Conservation (phyloP, 2,888 invertebrate species). For the Brenthis hecate region DNA sequence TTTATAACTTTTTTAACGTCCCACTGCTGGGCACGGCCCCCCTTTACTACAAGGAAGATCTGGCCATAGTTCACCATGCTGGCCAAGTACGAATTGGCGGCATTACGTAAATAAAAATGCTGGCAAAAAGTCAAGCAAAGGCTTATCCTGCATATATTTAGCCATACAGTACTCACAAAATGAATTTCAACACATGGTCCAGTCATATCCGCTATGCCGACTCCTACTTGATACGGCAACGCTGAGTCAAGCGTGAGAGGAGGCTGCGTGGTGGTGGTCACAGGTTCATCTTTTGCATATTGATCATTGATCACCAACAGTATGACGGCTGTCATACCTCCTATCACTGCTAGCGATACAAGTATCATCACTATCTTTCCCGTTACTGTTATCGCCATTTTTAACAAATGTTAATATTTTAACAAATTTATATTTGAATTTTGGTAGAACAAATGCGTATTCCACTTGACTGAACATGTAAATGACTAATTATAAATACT, state of each 20-base stretch:
- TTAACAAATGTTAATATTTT: constrained; percentile 20
- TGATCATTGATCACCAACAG: constrained; percentile 52
- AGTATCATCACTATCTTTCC: constrained; percentile 60
- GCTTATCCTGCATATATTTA: neutral
- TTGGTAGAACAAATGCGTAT: neutral
- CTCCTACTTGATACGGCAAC: constrained; percentile 83
- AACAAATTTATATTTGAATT: neutral
- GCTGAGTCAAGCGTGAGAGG: constrained; percentile 25
- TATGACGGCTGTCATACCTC: constrained; percentile 58
- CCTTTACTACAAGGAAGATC: no score
- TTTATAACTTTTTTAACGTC: no score
- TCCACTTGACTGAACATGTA: neutral
- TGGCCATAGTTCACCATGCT: no score
- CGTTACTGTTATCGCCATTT: constrained; percentile 42
- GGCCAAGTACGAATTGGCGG: no score
- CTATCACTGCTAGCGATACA: constrained; percentile 56
- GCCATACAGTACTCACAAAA: constrained; percentile 86
- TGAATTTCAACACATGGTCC: constrained; percentile 95
- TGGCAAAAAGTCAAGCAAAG: neutral
- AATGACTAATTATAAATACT: constrained; percentile 10
- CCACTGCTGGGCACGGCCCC: no score
- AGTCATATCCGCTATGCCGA: constrained; percentile 95
- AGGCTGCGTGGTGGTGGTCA: constrained; percentile 23
- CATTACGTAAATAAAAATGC: no score
- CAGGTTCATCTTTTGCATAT: constrained; percentile 2